Evolutionary conservation across 2,888 invertebrate species (phyloP), one percentile per base, ranked within the genome.

Genomic region (Tachina grossa): DNA sequence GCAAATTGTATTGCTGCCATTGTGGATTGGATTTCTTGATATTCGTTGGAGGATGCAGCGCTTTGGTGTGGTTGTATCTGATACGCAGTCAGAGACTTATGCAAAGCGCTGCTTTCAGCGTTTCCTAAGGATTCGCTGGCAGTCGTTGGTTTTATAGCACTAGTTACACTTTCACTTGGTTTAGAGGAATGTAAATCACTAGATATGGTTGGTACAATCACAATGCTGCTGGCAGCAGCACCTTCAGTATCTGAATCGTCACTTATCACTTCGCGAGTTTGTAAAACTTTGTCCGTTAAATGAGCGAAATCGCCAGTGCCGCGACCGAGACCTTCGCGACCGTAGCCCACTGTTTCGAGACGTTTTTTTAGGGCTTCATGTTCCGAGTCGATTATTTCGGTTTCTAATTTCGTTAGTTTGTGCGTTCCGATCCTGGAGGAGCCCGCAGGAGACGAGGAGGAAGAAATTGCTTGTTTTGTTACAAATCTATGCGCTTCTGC

Each of bases 1-100:
- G 95, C 94, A 90, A 95, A 96, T 88, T 96, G 96, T 93, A 95
- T 94, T 91, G 95, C 95, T 63, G 95, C 94, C 87, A 95, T 95
- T 78, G 94, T 93, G 91, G 94, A 94, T 88, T 96, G 96, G 91
- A 96, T 92, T 88, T 92, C 92, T 75, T 91, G 91, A 79, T 89
- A 91, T 88, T 92, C 92, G 88, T 88, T 88, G 6, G 78, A 75
- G 43, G 85, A 55, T 19, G 78, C 79, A 76, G 89, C 88, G 88
- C 89, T 89, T 90, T 89, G 88, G 84, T 87, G 77, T 74, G 87
- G 87, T 83, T 88, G 87, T 63, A 89, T 90, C 89, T 90, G 90
- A 88, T 88, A 87, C 87, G 89, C 83, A 86, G 90, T 68, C 89
- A 90, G 90, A 90, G 89, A 89, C 89, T 90, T 91, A 87, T 87